These are phyloP conservation scores for Gopherus flavomarginatus DNA, from an alignment of 2,113 vertebrate species.

Conservation along the genomic window DNA sequence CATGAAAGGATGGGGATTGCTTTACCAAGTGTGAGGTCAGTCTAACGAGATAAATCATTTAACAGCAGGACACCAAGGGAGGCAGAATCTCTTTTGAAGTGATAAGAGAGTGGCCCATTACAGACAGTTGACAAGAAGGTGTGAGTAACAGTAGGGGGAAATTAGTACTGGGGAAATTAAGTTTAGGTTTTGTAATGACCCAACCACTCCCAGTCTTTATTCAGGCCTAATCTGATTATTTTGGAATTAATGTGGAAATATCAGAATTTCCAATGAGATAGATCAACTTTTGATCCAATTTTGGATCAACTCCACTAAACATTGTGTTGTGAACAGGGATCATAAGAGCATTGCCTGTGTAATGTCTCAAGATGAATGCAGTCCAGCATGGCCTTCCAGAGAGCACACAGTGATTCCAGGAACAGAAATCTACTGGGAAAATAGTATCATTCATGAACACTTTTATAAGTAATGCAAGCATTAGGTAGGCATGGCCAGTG, in stretches of 20 bases:
- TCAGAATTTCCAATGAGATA: background rate
- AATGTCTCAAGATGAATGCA: background rate
- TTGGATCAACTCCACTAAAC: background rate
- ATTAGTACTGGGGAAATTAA: too few species aligned
- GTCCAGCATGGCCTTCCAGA: fast-evolving
- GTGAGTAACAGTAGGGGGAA: too few species aligned
- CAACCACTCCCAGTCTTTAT: too few species aligned
- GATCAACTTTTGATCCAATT: background rate
- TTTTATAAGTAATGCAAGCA: background rate
- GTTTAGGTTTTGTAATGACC: too few species aligned
- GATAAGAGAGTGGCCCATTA: too few species aligned
- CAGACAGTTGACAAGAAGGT: too few species aligned
- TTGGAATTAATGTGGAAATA: background rate
- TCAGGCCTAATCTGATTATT: too few species aligned
- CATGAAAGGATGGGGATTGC: too few species aligned
- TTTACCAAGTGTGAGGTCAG: too few species aligned
- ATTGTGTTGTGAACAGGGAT: fast-evolving
- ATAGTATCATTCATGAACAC: fast-evolving
- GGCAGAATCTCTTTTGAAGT: too few species aligned
- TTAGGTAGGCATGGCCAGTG: background rate
- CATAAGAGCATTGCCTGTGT: background rate
- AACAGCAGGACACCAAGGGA: too few species aligned
- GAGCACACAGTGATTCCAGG: background rate
- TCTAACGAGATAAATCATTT: too few species aligned
- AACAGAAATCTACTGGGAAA: background rate